A percentile compares a stretch with the other conserved stretches of the same genome.
Evolutionary conservation across 2,797 vertebrate species (phyloP).

Genomic region (Gymnocypris eckloni): DNA sequence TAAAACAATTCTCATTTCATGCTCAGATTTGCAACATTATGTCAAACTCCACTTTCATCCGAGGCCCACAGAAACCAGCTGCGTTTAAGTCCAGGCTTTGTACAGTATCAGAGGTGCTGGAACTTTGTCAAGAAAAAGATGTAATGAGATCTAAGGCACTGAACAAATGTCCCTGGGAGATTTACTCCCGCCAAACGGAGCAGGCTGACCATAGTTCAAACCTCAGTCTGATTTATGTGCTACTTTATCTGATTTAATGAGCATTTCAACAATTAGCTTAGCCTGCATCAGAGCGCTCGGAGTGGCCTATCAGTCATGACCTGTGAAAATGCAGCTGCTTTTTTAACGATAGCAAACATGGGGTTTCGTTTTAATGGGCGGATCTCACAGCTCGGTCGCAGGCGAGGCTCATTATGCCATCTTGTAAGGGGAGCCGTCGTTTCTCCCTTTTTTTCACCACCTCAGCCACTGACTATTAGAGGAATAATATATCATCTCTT

Average conservation of each 20-base stretch:
- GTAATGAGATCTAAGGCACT: conserved; percentile 77
- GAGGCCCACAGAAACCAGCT: conserved; percentile 63
- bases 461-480: conserved; percentile 68
- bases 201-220: conserved; percentile 73
- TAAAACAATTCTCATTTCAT: conserved; percentile 55
- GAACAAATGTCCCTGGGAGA: conserved; percentile 68
- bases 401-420: conserved; percentile 68
- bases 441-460: conserved; percentile 50
- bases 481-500: conserved; percentile 65
- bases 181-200: conserved; percentile 62
- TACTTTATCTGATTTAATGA: conserved; percentile 80
- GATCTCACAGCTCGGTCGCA: conserved; percentile 65
- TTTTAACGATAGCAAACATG: conserved; percentile 66
- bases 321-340: conserved; percentile 72
- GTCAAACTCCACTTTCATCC: conserved; percentile 63
- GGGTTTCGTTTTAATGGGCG: conserved; percentile 73
- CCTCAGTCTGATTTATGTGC: conserved; percentile 78
- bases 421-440: conserved; percentile 61
- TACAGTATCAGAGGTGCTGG: conserved; percentile 70
- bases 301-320: conserved; percentile 70
- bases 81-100: conserved; percentile 60
- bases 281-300: conserved; percentile 67
- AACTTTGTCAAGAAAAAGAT: conserved; percentile 70
- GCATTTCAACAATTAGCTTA: conserved; percentile 78
- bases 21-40: conserved; percentile 51